Evolutionary conservation across 30 jellyfish, hydroid and myxozoan genomes (phyloP).

Genomic region (Nemopilema nomurai): DNA sequence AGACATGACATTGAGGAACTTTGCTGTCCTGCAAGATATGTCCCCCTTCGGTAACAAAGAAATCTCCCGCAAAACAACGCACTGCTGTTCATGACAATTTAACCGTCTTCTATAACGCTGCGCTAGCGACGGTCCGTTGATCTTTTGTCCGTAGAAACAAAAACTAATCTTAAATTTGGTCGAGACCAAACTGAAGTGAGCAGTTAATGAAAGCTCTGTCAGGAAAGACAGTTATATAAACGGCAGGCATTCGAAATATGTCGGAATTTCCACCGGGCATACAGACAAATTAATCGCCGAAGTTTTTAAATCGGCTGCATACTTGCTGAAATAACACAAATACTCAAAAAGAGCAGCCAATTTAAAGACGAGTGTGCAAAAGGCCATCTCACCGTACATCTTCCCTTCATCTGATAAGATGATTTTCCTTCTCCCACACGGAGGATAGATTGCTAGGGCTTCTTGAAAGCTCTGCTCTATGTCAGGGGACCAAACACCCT

Average conservation of each 20-base stretch:
- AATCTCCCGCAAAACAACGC: too few species aligned
- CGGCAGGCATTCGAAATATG: conserved; percentile 41
- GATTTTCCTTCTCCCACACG: conserved; percentile 95
- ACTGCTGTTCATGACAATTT: too few species aligned
- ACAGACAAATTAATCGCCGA: conserved; percentile 43
- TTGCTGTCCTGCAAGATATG: too few species aligned
- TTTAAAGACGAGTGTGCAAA: neutral
- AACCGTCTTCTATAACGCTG: too few species aligned
- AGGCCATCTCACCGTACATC: conserved; percentile 85
- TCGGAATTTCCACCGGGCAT: conserved; percentile 25
- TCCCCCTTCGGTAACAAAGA: too few species aligned
- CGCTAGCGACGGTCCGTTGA: neutral
- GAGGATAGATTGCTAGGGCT: conserved; percentile 94
- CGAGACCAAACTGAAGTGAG: neutral
- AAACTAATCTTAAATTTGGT: neutral
- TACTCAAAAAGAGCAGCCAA: conserved; percentile 7
- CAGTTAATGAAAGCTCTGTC: neutral
- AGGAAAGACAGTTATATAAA: neutral
- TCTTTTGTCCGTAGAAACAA: neutral
- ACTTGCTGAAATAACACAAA: conserved; percentile 35
- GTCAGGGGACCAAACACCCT: conserved; percentile 98
- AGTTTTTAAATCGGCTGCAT: conserved; percentile 43
- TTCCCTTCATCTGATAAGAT: conserved; percentile 95
- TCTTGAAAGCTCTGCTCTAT: conserved; percentile 96
- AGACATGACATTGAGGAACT: too few species aligned